These are phyloP conservation scores for Ovibos moschatus DNA, from an alignment of 2,113 vertebrate genomes.

Conservation along the genomic window DNA sequence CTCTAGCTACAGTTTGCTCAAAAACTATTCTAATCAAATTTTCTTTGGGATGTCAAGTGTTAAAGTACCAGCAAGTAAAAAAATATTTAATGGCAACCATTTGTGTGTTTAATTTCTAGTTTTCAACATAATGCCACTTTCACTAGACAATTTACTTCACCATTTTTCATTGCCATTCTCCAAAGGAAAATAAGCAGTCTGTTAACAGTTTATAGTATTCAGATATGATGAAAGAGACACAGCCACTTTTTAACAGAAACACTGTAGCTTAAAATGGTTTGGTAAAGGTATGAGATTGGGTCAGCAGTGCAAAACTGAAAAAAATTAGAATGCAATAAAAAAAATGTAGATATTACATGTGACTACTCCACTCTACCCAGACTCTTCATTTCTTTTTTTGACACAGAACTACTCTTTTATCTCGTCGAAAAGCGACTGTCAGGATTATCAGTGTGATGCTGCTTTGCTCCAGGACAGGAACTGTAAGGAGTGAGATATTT, in stretches of 20 bases:
- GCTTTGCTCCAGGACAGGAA: not conserved
- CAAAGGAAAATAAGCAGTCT: not conserved
- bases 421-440: not conserved
- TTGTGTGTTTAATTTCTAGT: not conserved
- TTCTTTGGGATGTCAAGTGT: not conserved
- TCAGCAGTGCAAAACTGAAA: slow-evolving; percentile 57
- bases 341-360: slow-evolving; percentile 46
- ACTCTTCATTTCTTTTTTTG: not conserved
- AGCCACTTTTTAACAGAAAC: slow-evolving; percentile 50
- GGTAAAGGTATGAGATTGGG: slow-evolving; percentile 13
- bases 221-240: slow-evolving; percentile 26
- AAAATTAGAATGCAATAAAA: slow-evolving; percentile 47
- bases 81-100: not conserved
- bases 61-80: not conserved
- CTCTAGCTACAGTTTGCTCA: not conserved
- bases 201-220: slow-evolving; percentile 49
- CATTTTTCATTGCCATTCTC: not conserved
- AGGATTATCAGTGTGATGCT: not conserved
- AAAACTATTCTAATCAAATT: not conserved
- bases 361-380: not conserved
- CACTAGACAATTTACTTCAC: not conserved
- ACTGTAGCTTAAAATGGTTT: slow-evolving; percentile 52
- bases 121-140: not conserved
- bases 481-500: not conserved
- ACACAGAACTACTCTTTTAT: not conserved